Evolutionary conservation across 2,113 vertebrate genomes (phyloP).

Genomic region (Galbula dea): DNA sequence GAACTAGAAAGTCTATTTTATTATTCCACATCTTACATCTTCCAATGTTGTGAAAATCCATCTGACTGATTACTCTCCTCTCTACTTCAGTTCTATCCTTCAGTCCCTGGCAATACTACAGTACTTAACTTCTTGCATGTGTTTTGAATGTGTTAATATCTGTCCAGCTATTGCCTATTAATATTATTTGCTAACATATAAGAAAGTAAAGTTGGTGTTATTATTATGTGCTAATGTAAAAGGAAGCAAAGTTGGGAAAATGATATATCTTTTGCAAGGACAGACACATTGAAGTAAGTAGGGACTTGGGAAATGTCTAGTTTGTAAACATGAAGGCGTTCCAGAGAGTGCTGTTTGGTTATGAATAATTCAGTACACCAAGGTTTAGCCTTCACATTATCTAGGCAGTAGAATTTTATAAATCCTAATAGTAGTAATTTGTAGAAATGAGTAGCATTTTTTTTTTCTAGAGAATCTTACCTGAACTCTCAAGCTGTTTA

Average conservation of each 20-base stretch:
- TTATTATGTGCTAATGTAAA: background rate
- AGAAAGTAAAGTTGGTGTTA: background rate
- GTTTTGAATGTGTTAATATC: background rate
- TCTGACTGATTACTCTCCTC: background rate
- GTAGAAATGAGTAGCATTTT: background rate
- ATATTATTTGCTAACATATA: background rate
- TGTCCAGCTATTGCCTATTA: background rate
- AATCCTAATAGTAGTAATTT: background rate
- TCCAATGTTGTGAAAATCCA: background rate
- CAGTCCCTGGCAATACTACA: background rate
- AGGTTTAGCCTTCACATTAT: background rate
- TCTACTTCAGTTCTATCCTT: background rate
- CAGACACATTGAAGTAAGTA: background rate
- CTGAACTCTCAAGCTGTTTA: background rate
- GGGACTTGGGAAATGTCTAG: background rate
- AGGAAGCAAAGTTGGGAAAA: background rate
- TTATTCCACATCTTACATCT: background rate
- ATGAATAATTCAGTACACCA: conserved; percentile 1
- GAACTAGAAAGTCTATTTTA: background rate
- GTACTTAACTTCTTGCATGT: background rate
- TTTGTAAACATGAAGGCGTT: background rate
- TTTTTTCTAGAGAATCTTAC: background rate
- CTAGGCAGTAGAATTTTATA: background rate
- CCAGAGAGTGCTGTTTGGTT: background rate
- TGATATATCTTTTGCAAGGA: background rate